Evolutionary conservation across 1,140 invertebrate genomes (phyloP), one percentile per base, ranked within the genome.

Genomic region (Euschistus heros): DNA sequence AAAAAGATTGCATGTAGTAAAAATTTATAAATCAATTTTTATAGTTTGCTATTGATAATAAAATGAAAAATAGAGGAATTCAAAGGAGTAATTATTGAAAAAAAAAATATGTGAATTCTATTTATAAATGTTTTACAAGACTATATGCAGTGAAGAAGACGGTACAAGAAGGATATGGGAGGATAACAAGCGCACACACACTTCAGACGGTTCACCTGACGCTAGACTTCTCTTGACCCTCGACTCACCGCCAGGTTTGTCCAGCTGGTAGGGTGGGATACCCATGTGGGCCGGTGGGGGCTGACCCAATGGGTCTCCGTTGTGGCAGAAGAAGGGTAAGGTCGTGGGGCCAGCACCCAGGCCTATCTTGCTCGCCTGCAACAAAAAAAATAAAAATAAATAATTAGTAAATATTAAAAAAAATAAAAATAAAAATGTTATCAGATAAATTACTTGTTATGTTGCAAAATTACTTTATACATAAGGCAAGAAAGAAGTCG

Each of bases 281-380:
- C 94, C 94, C 91, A 95, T 97, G 76, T 97, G 94, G 69, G 94
- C 94, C 15, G 94, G 94, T 22, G 94, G 94, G 64, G 94, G 94
- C 77, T 94, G 92, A 70, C 91, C 78, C 72, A 89, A 84, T 52
- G 84, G 84, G 55, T 81, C 81, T 62, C 92, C 92, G 74, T 91
- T 93, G 71, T 91, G 90, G 76, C 92, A 94, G 80, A 96, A 94
- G 76, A 93, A 89, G 22, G 89, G 87, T 67, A 93, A 76, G 13
- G 83, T 80, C 20, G 81, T 80, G 75, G 86, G 83, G 22, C 85
- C 80, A 54, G 81, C 78, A 26, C 79, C 78, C 68, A 94, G 78
- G 68, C 91, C 90, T 82, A 94, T 92, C 82, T 94, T 94, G 72
- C 89, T 86, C 68, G 91, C 88, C 91, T 94, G 81, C 47, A 87